Base-by-base conservation (phyloP, 53 echinoderm and acorn worm species). In the Luidia sarsii region DNA sequence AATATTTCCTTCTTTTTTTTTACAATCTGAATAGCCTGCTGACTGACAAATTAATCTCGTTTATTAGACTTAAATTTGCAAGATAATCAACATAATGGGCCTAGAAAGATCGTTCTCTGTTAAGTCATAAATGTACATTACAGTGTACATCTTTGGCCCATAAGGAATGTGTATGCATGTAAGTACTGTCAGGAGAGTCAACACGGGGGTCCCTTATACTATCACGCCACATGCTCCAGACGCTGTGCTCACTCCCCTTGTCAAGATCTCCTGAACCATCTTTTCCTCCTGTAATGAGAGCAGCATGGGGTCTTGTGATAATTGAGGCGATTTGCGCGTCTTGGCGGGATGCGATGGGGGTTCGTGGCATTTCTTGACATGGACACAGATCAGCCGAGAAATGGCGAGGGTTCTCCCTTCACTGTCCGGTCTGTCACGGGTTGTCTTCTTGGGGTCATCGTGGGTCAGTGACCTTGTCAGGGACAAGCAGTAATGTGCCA, bases 291-390 rank as follows among this genome's bases (percentile, higher is more conserved):
- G 8, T 72, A 72, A 72, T 38, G 72, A 56, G 25, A 56, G 32
- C 72, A 54, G 72, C 56, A 39, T 57, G 72, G 38, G 54, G 72
- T 23, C 54, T 56, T 21, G 38, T 55, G 72, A 38, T 72, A 72
- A 72, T 72, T 54, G 72, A 72, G 22, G 37, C 20, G 55, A 56
- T 34, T 72, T 56, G 72, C 37, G 39, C 24, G 4, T 10, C 54
- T 33, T 29, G 37, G 72, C 23, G 50, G 72, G 72, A 72, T 28
- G 72, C 55, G 8, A 19, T 18, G 34, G 71, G 22, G 6, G 13
- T 55, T n/a, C n/a, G n/a, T n/a, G 16, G 38, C 33, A 18, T 21
- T 34, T 38, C 25, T 56, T 20, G 39, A 27, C 24, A 72, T 14
- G 18, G 27, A 51, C 63, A 35, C 63, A 29, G 36, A 63, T 63